A percentile compares a stretch with the other conserved stretches of the same genome.
These are phyloP conservation scores for Urocolius indicus DNA, from an alignment of 2,113 vertebrate genomes.

Conservation along the genomic window DNA sequence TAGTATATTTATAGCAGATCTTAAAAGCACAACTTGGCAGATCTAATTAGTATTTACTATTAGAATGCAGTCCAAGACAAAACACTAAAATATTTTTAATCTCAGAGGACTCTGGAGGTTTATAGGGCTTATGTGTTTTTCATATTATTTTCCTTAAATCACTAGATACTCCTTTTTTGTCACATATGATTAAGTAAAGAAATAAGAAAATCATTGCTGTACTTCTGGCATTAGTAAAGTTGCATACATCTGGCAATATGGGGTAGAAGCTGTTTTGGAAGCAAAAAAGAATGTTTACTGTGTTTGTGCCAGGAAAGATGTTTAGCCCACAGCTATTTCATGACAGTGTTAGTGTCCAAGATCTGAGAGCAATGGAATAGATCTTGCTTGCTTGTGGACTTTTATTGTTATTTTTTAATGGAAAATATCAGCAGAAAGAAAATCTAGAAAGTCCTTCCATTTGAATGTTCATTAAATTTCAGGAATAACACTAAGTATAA, in stretches of 20 bases:
- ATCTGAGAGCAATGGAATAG: not conserved
- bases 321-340: conserved; percentile 16
- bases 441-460: not conserved
- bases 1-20: not conserved
- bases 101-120: not conserved
- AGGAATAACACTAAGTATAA: not conserved
- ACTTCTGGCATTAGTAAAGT: not conserved
- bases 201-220: not conserved
- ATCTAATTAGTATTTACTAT: not conserved
- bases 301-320: not conserved
- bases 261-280: not conserved
- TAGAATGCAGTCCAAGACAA: not conserved
- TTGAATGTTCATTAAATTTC: not conserved
- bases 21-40: not conserved
- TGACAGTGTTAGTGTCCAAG: not conserved
- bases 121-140: not conserved
- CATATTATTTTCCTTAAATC: not conserved
- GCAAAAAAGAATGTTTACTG: not conserved
- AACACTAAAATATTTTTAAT: not conserved
- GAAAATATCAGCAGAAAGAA: not conserved
- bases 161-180: not conserved
- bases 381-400: not conserved
- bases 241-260: not conserved
- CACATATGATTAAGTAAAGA: not conserved
- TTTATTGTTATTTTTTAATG: not conserved